Evolutionary conservation across 2,888 invertebrate genomes (phyloP).

Genomic region (Clistopyga incitator): DNA sequence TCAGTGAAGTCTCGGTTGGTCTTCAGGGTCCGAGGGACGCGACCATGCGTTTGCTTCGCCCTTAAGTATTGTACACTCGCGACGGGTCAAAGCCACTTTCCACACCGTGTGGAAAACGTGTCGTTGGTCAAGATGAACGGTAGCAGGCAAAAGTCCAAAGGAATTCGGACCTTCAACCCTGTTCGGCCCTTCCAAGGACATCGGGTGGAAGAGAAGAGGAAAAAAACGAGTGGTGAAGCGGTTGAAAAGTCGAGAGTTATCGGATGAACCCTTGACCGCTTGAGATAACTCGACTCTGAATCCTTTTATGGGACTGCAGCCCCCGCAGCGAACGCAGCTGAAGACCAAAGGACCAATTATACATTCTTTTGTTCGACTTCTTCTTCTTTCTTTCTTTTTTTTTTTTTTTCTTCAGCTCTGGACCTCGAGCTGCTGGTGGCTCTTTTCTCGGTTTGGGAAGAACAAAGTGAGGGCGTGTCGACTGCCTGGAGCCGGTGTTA

Average conservation of each 20-base stretch:
- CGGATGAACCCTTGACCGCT: slow-evolving; percentile 27
- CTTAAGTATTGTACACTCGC: slow-evolving; percentile 22
- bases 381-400: too few relatives aligned
- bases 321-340: slow-evolving; percentile 38
- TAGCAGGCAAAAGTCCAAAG: slow-evolving; percentile 16
- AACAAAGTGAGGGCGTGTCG: neutral
- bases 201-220: neutral
- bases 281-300: slow-evolving; percentile 45
- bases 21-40: slow-evolving; percentile 5
- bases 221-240: slow-evolving; percentile 21
- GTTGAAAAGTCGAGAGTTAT: slow-evolving; percentile 28
- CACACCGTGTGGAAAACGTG: slow-evolving; percentile 4
- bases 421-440: neutral
- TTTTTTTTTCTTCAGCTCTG: slow-evolving; percentile 1
- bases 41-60: slow-evolving; percentile 44
- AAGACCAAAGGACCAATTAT: slow-evolving; percentile 61
- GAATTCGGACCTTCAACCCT: neutral
- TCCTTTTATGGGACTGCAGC: slow-evolving; percentile 50
- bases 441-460: neutral
- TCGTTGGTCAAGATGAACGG: neutral
- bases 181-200: neutral
- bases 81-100: neutral
- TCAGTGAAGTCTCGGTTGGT: slow-evolving; percentile 57
- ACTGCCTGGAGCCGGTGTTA: neutral
- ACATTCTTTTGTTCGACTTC: slow-evolving; percentile 61